These are phyloP conservation scores for Sphaerophoria taeniata DNA, from an alignment of 2,888 invertebrate genomes.

Conservation along the genomic window DNA sequence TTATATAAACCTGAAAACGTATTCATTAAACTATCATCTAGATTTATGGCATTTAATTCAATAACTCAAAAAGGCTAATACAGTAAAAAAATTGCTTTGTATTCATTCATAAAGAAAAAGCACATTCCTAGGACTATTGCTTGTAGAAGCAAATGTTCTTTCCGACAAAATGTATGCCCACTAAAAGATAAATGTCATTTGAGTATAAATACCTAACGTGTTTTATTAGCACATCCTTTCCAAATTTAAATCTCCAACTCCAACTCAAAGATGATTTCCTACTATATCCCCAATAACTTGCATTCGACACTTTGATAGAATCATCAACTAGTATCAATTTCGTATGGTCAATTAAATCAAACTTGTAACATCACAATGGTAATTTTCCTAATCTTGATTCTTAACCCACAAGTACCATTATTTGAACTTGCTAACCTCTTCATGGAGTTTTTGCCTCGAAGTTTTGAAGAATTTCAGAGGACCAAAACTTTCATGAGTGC, in stretches of 20 bases:
- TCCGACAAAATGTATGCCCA: conserved; percentile 63
- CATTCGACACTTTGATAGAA: background rate
- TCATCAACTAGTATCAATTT: conserved; percentile 16
- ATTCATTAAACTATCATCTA: no score
- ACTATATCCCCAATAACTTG: background rate
- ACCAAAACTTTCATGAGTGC: conserved; percentile 22
- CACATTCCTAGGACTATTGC: no score
- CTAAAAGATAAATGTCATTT: conserved; percentile 59
- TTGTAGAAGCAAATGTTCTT: no score
- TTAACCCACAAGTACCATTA: conserved; percentile 3
- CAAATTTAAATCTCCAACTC: conserved; percentile 29
- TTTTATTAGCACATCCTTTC: conserved; percentile 23
- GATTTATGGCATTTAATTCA: no score
- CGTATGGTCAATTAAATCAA: conserved; percentile 12
- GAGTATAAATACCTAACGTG: conserved; percentile 56
- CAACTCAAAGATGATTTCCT: conserved; percentile 49
- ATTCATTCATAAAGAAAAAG: no score
- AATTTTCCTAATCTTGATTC: conserved; percentile 24
- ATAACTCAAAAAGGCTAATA: no score
- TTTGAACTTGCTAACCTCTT: background rate
- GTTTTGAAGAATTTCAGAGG: background rate
- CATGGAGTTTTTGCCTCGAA: no score
- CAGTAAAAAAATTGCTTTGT: no score
- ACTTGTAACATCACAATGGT: conserved; percentile 24
- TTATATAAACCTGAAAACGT: conserved; percentile 18